Base-by-base conservation (phyloP, 2,888 invertebrate genomes). In the Candidula unifasciata region DNA sequence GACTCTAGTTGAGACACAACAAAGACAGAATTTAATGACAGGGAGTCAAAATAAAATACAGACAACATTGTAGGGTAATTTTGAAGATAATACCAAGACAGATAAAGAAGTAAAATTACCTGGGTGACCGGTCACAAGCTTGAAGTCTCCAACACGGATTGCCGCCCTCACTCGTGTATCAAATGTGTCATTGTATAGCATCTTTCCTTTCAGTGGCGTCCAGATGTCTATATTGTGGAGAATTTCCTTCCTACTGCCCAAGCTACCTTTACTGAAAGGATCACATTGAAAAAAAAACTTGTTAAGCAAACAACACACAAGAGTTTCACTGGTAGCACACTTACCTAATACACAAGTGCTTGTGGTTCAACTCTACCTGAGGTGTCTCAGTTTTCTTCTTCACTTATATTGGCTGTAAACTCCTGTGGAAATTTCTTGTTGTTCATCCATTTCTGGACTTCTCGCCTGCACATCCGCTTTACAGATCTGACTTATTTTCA, bases 151-250 rank as follows among this genome's bases (percentile, higher is more conserved):
- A 8, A 89, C 87, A 71, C 93, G 83, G 8, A 93, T 86, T 21
- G 93, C 92, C n/a, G 93, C 92, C 73, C 90, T 85, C 1, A 89
- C 87, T 13, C 90, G 80, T 10, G 89, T 91, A 82, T 92, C 91
- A 87, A 93, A 93, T n/a, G 88, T 88, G n/a, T 86, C 85, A 33
- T 88, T 88, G 57, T 76, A 88, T 35, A 87, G n/a, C 2, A 83
- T 86, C 5, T 83, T 82, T 6, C 92, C 92, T 21, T 78, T 79
- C 8, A 66, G 85, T 3, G 60, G 27, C 6, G 60, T 85, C 82
- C 91, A 83, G 24, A 93, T 93, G 92, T 98, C 98, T 81, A 98
- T 98, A 92, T 98, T 98, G 92, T 97, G 97, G 0, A 98, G 94
- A 16, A 93, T 83, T 68, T 92, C 91, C 44, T 87, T 88, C 30